A percentile compares a stretch with the other conserved stretches of the same genome.
Evolutionary conservation across 2,113 vertebrate species (phyloP).

Genomic region (Blennius ocellaris): DNA sequence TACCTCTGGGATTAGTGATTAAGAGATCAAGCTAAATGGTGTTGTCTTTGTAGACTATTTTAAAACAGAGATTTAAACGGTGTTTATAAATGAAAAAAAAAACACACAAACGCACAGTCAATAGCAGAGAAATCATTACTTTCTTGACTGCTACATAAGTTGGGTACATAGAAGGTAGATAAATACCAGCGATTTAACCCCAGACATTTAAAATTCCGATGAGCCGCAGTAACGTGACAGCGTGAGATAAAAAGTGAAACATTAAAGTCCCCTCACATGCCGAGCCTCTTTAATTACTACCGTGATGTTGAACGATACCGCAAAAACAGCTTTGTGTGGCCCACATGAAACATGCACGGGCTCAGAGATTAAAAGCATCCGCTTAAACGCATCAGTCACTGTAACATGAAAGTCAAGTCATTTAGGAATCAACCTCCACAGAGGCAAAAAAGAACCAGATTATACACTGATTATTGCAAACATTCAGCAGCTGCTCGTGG

Average conservation of each 20-base stretch:
- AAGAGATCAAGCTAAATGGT: background rate
- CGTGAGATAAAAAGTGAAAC: constrained; percentile 32
- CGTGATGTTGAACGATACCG: constrained; percentile 44
- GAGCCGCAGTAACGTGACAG: constrained; percentile 31
- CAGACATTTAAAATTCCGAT: constrained; percentile 33
- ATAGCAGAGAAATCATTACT: constrained; percentile 1
- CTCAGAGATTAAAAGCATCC: constrained; percentile 38
- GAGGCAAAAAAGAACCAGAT: constrained; percentile 1
- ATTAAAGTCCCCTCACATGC: constrained; percentile 29
- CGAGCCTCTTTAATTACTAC: constrained; percentile 45
- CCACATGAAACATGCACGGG: constrained; percentile 53
- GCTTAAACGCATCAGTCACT: constrained; percentile 47
- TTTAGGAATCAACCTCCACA: constrained; percentile 46
- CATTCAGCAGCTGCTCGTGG: constrained; percentile 50
- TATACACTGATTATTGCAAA: constrained; percentile 46
- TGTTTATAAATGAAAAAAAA: background rate
- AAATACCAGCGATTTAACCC: constrained; percentile 32
- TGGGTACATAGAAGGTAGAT: constrained; percentile 10
- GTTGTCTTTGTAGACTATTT: background rate
- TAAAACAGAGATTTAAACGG: background rate
- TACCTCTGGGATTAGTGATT: too few species aligned
- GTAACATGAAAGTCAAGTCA: constrained; percentile 51
- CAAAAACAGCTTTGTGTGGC: constrained; percentile 38
- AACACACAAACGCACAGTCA: background rate
- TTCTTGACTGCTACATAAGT: constrained; percentile 4